These are phyloP conservation scores for Spisula subtruncata DNA, from an alignment of 2,888 invertebrate genomes.

Conservation along the genomic window DNA sequence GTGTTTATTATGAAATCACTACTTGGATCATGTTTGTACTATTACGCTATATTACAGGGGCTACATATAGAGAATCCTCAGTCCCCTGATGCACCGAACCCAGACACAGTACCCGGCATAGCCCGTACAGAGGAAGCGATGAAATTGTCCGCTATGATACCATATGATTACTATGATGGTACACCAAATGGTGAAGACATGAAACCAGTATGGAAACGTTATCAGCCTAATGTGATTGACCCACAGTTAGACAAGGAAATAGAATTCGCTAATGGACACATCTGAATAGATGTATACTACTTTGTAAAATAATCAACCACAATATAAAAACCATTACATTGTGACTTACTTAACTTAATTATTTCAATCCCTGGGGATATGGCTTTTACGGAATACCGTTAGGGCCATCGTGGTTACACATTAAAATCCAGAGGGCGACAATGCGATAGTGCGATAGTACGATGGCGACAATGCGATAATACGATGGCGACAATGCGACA, in stretches of 20 bases:
- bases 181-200: slow-evolving; percentile 73
- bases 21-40: background rate
- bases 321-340: no score
- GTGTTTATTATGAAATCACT: no score
- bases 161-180: slow-evolving; percentile 76
- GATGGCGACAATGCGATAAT: no score
- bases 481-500: no score
- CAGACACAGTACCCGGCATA: slow-evolving; percentile 70
- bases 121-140: slow-evolving; percentile 73
- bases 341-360: no score
- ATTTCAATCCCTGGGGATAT: no score
- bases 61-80: background rate
- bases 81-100: slow-evolving; percentile 32
- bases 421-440: no score
- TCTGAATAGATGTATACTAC: background rate
- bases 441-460: no score
- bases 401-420: no score
- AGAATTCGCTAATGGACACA: slow-evolving; percentile 44
- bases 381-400: no score
- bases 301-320: no score
- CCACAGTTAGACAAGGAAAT: slow-evolving; percentile 34
- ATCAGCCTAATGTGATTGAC: background rate
- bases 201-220: slow-evolving; percentile 68
- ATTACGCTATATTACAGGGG: background rate
- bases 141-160: slow-evolving; percentile 69